Base-by-base conservation (phyloP, 2,888 invertebrate species). In the Steinernema hermaphroditum region DNA sequence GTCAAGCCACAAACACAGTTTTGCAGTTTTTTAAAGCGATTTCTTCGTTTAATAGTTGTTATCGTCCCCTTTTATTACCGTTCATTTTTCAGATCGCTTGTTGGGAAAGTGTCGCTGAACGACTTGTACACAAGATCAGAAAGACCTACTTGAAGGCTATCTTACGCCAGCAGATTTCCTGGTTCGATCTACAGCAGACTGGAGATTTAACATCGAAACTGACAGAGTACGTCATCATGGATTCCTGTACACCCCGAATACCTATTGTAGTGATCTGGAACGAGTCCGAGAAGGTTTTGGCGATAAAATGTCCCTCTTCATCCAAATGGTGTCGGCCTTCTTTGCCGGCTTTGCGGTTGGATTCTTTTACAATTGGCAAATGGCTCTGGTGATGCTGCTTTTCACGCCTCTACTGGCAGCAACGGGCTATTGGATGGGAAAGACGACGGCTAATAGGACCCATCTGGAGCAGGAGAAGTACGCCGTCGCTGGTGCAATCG, bases 371-470 rank as follows among this genome's bases (percentile, higher is more conserved):
- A 87, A 89, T 76, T 90, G 90, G 90, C 88, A 90, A 79, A 86
- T 90, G 80, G 89, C 90, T 0, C 83, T 90, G 8, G 89, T 90
- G 2, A 88, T 90, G 84, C 85, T 90, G 84, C 87, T 89, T 0
- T 84, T 90, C 16, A 88, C 89, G 0, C 90, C 90, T 0, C 74
- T 90, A 1, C 78, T 89, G 8, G 88, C 87, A 29, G 83, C 87
- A 2, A 85, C 87, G 75, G 85, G 88, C 76, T 85, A 86, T 9
- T 87, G 86, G 81, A 86, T 88, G 79, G 87, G 87, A 74, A 86
- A 88, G 83, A 87, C 87, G 50, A 80, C 82, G 73, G 82, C 85
- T 9, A 78, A 75, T 1, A 75, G 85, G 24, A 87, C 88, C 9
- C 87, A 87, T 12, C 80, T 88, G 69, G 89, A 89, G 75, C 88